phyloP scores from a whole-genome alignment of 2,797 vertebrate species.

The Lophius americanus region DNA sequence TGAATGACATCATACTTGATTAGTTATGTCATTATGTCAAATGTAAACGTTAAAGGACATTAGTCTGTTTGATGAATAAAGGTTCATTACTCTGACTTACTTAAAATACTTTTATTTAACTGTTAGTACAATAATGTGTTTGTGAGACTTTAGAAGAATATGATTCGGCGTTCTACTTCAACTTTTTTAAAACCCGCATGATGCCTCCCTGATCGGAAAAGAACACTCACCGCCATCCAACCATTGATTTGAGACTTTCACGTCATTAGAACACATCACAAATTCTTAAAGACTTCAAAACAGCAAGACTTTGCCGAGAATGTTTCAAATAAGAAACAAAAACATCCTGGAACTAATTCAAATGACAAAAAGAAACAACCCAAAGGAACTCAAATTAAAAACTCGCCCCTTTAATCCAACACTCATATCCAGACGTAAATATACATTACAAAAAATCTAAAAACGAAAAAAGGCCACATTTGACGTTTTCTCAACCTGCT shows the following conservation, averaged over 20 bases:
- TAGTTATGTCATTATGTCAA: no score
- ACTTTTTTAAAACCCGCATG: background rate
- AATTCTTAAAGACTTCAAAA: constrained; percentile 12
- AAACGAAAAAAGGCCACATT: constrained; percentile 43
- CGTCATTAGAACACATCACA: constrained; percentile 12
- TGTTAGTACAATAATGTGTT: background rate
- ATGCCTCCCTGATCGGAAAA: background rate
- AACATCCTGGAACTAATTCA: background rate
- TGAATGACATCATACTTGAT: background rate
- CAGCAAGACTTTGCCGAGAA: background rate
- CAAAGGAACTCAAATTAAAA: constrained; percentile 30
- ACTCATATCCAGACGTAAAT: constrained; percentile 49
- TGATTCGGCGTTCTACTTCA: background rate
- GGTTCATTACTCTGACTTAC: background rate
- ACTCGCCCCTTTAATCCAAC: constrained; percentile 53
- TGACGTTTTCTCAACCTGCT: constrained; percentile 29
- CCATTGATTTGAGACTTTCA: constrained; percentile 5
- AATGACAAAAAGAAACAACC: constrained; percentile 3
- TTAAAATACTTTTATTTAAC: constrained; percentile 1
- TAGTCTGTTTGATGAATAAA: no score
- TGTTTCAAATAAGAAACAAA: background rate
- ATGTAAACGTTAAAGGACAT: no score
- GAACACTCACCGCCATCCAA: constrained; percentile 5
- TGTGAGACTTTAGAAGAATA: background rate
- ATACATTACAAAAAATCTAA: constrained; percentile 42